A percentile compares a stretch with the other conserved stretches of the same genome.
These are phyloP conservation scores for Phataginus tetradactyla DNA, from an alignment of 2,797 vertebrate genomes.

Conservation along the genomic window DNA sequence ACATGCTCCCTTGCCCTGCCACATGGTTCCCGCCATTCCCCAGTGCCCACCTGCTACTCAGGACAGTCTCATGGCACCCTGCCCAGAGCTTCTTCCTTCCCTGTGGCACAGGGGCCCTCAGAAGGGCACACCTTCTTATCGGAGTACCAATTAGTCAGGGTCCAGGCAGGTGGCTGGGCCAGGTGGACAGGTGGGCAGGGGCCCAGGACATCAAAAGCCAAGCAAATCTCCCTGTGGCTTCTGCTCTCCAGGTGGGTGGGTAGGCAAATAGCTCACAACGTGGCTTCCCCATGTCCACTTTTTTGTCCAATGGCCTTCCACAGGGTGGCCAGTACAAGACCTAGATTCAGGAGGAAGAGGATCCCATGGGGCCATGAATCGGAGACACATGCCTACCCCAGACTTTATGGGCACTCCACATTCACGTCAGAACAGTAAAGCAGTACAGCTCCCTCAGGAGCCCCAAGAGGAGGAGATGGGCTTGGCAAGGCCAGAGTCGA, in stretches of 20 bases:
- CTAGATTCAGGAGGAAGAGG: not conserved
- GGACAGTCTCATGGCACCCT: rapidly evolving
- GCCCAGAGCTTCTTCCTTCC: not conserved
- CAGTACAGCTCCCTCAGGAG: not conserved
- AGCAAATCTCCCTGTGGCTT: not conserved
- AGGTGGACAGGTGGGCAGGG: not conserved
- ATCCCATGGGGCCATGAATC: no score
- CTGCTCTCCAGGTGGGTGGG: not conserved
- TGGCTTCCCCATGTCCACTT: not conserved
- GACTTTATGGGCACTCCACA: not conserved
- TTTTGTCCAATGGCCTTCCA: not conserved
- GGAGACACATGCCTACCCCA: rapidly evolving
- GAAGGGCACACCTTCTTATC: not conserved
- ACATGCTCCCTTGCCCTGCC: rapidly evolving
- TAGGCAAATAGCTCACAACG: not conserved
- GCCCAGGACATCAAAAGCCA: not conserved
- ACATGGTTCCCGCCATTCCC: rapidly evolving
- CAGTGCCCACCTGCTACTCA: not conserved
- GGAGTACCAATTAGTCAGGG: not conserved
- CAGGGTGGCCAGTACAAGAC: not conserved
- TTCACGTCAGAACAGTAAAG: rapidly evolving
- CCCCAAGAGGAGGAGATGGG: not conserved
- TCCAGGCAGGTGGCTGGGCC: not conserved
- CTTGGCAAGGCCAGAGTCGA: not conserved
- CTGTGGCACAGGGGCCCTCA: not conserved